These are phyloP conservation scores for Brassicogethes aeneus DNA, from an alignment of 2,888 invertebrate species.

Conservation along the genomic window DNA sequence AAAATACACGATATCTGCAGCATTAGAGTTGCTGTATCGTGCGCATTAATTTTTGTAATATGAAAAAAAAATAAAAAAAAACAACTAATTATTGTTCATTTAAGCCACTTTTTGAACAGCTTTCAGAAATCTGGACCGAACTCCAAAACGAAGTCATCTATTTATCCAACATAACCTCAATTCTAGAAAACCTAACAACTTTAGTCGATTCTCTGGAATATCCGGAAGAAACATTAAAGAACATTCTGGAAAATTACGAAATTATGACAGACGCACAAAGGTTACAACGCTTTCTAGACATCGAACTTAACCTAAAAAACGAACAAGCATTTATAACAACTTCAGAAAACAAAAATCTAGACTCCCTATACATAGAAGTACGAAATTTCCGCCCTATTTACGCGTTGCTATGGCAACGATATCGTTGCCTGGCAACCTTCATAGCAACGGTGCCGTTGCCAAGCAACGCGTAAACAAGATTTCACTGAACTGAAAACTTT, in stretches of 20 bases:
- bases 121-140: not conserved
- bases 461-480: no score
- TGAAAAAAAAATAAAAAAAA: not conserved
- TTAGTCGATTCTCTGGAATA: not conserved
- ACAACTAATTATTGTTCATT: constrained; percentile 3
- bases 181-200: not conserved
- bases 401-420: no score
- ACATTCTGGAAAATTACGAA: not conserved
- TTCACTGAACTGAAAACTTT: no score
- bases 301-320: not conserved
- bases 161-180: not conserved
- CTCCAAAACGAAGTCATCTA: not conserved
- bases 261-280: constrained; percentile 1
- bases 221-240: not conserved
- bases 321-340: not conserved
- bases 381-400: not conserved
- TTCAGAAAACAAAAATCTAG: not conserved
- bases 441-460: no score
- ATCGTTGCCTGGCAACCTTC: no score
- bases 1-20: constrained; percentile 1
- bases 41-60: not conserved
- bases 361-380: not conserved
- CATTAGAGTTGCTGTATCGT: not conserved
- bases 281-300: not conserved
- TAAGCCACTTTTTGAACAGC: not conserved